phyloP scores from a whole-genome alignment of 1,140 invertebrate species.

The Zelostemma sp. region DNA sequence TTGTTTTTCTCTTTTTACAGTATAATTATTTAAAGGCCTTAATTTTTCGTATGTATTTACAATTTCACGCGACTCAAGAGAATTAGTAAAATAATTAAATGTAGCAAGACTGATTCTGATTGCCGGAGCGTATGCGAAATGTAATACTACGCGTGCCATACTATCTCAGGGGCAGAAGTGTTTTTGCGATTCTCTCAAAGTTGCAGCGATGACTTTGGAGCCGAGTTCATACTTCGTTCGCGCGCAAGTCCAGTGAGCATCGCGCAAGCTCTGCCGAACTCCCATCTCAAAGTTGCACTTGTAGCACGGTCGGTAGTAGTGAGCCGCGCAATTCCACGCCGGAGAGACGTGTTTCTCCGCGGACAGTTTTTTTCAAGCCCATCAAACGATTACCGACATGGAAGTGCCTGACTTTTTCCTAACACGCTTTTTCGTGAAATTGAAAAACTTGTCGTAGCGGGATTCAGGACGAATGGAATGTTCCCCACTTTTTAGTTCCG shows the following conservation, averaged over 20 bases:
- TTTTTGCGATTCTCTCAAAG: conserved; percentile 2
- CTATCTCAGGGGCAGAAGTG: background rate
- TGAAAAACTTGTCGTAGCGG: background rate
- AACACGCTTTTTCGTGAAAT: background rate
- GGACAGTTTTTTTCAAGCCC: background rate
- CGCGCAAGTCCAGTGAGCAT: conserved; percentile 4
- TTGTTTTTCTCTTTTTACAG: no score
- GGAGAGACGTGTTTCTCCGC: conserved; percentile 3
- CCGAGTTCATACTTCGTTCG: background rate
- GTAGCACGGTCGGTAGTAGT: conserved; percentile 8
- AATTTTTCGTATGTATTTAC: no score
- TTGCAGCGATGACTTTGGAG: conserved; percentile 2
- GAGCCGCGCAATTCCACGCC: conserved; percentile 8
- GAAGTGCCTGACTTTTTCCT: conserved; percentile 1
- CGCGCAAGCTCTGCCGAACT: conserved; percentile 9
- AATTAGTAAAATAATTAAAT: background rate
- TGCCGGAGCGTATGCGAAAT: background rate
- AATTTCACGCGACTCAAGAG: no score
- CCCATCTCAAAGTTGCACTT: conserved; percentile 6
- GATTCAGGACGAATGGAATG: no score
- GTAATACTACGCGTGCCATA: background rate
- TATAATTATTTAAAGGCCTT: no score
- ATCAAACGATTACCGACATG: background rate
- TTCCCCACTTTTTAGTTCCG: no score
- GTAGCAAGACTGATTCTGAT: background rate